These are phyloP conservation scores for Telenomus remus DNA, from an alignment of 1,140 invertebrate genomes.

Conservation along the genomic window DNA sequence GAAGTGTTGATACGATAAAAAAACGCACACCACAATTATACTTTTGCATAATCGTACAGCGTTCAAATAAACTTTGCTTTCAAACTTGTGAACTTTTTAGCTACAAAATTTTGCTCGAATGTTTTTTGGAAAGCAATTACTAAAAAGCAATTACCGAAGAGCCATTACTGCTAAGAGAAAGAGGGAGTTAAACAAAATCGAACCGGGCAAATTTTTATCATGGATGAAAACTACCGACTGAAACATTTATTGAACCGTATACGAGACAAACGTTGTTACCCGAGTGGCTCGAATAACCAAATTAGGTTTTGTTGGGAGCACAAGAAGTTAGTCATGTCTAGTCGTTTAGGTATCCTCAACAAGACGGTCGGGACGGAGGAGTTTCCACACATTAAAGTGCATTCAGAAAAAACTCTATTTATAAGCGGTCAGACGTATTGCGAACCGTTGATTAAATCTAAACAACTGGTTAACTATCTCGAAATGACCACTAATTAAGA, in stretches of 20 bases:
- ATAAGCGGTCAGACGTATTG: too few relatives aligned
- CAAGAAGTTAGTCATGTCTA: slow-evolving; percentile 55
- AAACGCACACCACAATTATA: slow-evolving; percentile 46
- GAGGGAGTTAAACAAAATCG: slow-evolving; percentile 54
- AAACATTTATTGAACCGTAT: slow-evolving; percentile 55
- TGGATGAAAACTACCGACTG: slow-evolving; percentile 50
- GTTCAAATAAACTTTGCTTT: slow-evolving; percentile 25
- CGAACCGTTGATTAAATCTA: too few relatives aligned
- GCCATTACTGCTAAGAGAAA: slow-evolving; percentile 8
- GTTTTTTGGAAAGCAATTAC: too few relatives aligned
- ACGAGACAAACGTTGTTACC: slow-evolving; percentile 57
- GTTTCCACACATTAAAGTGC: not conserved
- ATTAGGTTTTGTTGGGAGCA: slow-evolving; percentile 49
- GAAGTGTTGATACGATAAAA: slow-evolving; percentile 47
- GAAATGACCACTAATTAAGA: slow-evolving; percentile 42
- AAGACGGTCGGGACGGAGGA: slow-evolving; percentile 20
- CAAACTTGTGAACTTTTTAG: too few relatives aligned
- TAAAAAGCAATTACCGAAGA: too few relatives aligned
- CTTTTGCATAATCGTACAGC: slow-evolving; percentile 20
- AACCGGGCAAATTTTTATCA: slow-evolving; percentile 54
- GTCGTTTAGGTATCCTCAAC: slow-evolving; percentile 46
- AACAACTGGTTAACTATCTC: slow-evolving; percentile 3
- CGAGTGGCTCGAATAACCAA: slow-evolving; percentile 53
- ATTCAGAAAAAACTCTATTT: slow-evolving; percentile 10
- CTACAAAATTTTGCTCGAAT: too few relatives aligned